Evolutionary conservation across 2,113 vertebrate genomes (phyloP).

Genomic region (Seriola quinqueradiata): DNA sequence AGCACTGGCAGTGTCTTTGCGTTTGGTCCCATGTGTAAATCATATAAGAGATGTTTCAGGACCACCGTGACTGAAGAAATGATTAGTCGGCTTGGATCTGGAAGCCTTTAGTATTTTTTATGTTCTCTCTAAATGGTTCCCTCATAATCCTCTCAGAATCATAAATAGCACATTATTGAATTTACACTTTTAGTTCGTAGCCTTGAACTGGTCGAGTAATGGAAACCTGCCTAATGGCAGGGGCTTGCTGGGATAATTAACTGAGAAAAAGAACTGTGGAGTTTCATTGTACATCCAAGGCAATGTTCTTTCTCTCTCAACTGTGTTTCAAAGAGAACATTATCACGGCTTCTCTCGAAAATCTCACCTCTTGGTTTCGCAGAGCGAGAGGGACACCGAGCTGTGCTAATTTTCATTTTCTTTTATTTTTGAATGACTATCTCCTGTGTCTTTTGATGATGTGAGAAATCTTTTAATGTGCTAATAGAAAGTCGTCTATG

Average conservation of each 20-base stretch:
- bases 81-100: conserved; percentile 6
- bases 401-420: conserved; percentile 33
- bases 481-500: conserved; percentile 44
- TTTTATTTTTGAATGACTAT: conserved; percentile 26
- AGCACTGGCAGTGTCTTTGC: neutral
- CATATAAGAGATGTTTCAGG: conserved; percentile 38
- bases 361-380: conserved; percentile 20
- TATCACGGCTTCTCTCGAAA: conserved; percentile 18
- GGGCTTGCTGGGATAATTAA: conserved; percentile 66
- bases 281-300: conserved; percentile 41
- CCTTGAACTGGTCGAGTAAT: conserved; percentile 69
- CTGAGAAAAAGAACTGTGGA: conserved; percentile 40
- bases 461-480: conserved; percentile 51
- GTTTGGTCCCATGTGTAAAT: conserved; percentile 17
- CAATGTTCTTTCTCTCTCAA: conserved; percentile 37
- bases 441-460: conserved; percentile 40
- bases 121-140: conserved; percentile 23
- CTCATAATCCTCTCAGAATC: conserved; percentile 57
- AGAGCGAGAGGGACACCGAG: neutral
- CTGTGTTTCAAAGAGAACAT: conserved; percentile 43
- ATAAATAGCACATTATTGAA: conserved; percentile 73
- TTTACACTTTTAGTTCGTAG: conserved; percentile 60
- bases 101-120: conserved; percentile 40
- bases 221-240: conserved; percentile 64
- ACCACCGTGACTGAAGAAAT: conserved; percentile 1